Evolutionary conservation across 35 echinoderm and acorn worm genomes (phyloP), one percentile per base, ranked within the genome.

Genomic region (Ophioderma brevispina): DNA sequence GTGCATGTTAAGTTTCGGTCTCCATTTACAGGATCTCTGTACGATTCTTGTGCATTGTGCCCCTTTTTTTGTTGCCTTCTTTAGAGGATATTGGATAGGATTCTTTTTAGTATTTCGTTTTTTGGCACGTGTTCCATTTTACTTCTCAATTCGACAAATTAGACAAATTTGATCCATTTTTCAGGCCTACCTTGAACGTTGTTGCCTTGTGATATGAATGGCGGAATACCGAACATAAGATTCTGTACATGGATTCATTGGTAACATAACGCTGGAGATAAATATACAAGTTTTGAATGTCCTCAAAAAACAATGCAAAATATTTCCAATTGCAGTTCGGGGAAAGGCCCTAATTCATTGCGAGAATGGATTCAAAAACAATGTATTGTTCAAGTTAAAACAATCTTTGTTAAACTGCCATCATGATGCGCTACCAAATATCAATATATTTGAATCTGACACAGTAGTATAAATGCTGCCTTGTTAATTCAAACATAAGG

Each of bases 401-500:
- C 1, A 5, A 40, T 80, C 33, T 15, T 80, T 37, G 6, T n/a
- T 80, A 80, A 4, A 80, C 17, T 21, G 78, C 78, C 78, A 80
- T 80, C 78, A 80, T 80, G 78, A n/a, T 80, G 36, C 31, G 30
- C n/a, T 1, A 15, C 34, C 34, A 13, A 80, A 40, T 5, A 80
- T 35, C 6, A 80, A 35, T 34, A 80, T 80, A 40, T 36, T 80
- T 80, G 30, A 21, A 31, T 80, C 25, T 21, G 78, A 80, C 4
- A 80, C 78, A 34, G 78, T n/a, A n/a, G n/a, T n/a, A n/a, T 80
- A 80, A 80, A 80, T 35, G 78, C 78, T 40, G 78, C 78, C 36
- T 80, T n/a, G n/a, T 15, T 35, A 80, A 25, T 80, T 80, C 78
- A n/a, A 2, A 80, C 25, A 31, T 80, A 15, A 80, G 36, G 78